A percentile compares a stretch with the other conserved stretches of the same genome.
These are phyloP conservation scores for Artibeus lituratus DNA, from an alignment of 2,797 vertebrate species.

Conservation along the genomic window DNA sequence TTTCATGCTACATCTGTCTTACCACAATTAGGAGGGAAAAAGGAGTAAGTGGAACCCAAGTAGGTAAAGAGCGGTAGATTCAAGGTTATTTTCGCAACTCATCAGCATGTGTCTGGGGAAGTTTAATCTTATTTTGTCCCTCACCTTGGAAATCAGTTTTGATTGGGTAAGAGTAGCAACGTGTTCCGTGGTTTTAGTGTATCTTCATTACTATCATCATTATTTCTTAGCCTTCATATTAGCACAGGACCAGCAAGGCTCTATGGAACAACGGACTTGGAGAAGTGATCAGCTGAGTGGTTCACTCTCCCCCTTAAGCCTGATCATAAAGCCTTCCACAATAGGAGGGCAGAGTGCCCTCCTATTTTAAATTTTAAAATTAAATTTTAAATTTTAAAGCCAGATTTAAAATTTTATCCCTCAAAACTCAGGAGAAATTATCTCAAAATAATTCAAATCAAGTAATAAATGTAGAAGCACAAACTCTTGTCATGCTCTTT, in stretches of 20 bases:
- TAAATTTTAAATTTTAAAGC: no score
- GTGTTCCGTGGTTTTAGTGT: not conserved
- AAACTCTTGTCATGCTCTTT: not conserved
- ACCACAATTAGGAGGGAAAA: not conserved
- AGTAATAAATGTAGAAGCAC: not conserved
- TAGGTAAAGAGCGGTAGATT: not conserved
- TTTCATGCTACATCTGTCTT: not conserved
- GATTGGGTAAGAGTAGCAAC: not conserved
- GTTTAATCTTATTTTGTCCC: not conserved
- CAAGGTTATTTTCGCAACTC: not conserved
- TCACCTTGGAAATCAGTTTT: not conserved
- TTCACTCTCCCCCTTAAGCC: not conserved
- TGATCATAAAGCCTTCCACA: not conserved
- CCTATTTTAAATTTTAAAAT: no score
- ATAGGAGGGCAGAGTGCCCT: not conserved
- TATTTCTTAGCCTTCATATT: not conserved
- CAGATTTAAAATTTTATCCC: not conserved
- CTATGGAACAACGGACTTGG: not conserved
- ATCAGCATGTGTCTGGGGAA: not conserved
- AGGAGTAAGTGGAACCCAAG: not conserved
- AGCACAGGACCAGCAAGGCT: not conserved
- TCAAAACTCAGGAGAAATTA: not conserved
- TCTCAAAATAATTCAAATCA: constrained; percentile 8
- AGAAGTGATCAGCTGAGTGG: not conserved
- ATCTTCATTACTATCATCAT: not conserved